Percentiles rank a stretch among this genome's conserved stretches.
Conservation (phyloP, 2,888 invertebrate genomes). For the Nemoura dubitans region DNA sequence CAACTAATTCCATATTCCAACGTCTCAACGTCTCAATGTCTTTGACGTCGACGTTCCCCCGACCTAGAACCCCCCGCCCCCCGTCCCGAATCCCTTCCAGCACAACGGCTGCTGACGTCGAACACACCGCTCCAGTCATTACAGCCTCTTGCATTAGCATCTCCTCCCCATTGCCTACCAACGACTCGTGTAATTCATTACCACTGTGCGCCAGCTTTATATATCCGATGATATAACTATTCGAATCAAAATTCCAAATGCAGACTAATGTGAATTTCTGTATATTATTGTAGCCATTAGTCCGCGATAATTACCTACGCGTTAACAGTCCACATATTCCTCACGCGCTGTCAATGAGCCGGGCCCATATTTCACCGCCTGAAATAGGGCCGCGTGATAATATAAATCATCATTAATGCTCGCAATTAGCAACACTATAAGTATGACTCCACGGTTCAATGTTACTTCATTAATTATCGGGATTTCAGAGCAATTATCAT, state of each 20-base stretch:
- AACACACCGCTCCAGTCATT: too few species aligned
- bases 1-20: too few species aligned
- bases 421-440: conserved; percentile 33
- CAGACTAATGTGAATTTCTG: not conserved
- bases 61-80: too few species aligned
- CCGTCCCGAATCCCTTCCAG: too few species aligned
- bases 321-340: not conserved
- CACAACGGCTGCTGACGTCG: too few species aligned
- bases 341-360: not conserved
- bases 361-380: conserved; percentile 13
- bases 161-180: not conserved
- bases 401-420: conserved; percentile 38
- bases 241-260: not conserved
- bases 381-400: not conserved
- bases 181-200: not conserved
- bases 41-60: too few species aligned
- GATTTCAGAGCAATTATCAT: conserved; percentile 38
- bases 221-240: not conserved
- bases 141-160: not conserved
- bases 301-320: not conserved
- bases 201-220: not conserved
- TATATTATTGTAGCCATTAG: not conserved
- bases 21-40: too few species aligned
- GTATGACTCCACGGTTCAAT: conserved; percentile 31
- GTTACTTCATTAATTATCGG: conserved; percentile 41